A percentile compares a stretch with the other conserved stretches of the same genome.
Evolutionary conservation across 2,797 vertebrate species (phyloP).

Genomic region (Pseudomugil gertrudae): DNA sequence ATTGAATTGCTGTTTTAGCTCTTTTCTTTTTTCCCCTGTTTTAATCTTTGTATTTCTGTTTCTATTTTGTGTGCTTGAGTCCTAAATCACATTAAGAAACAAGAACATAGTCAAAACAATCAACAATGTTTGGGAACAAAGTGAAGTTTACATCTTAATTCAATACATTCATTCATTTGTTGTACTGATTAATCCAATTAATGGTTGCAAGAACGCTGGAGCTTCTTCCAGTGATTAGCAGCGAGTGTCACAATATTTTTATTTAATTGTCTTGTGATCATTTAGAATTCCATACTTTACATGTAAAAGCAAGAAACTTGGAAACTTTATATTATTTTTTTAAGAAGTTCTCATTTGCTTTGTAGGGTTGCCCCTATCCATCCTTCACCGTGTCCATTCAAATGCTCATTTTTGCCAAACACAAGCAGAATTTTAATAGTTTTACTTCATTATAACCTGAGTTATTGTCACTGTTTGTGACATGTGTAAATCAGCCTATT

Average conservation of each 20-base stretch:
- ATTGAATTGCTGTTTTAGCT: neutral
- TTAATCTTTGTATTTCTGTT: too few relatives aligned
- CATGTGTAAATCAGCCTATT: neutral
- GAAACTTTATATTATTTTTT: neutral
- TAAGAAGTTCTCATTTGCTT: neutral
- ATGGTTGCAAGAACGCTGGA: too few relatives aligned
- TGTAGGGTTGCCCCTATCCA: too few relatives aligned
- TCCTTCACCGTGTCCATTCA: neutral
- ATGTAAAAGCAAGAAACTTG: neutral
- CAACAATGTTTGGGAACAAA: too few relatives aligned
- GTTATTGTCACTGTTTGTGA: neutral
- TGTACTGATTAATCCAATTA: too few relatives aligned
- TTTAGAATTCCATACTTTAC: neutral
- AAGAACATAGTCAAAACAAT: too few relatives aligned
- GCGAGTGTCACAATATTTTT: too few relatives aligned
- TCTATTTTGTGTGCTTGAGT: too few relatives aligned
- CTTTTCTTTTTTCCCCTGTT: neutral
- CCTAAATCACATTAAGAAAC: too few relatives aligned
- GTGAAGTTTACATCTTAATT: too few relatives aligned
- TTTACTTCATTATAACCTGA: neutral
- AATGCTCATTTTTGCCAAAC: neutral
- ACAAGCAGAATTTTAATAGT: neutral
- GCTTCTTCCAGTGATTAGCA: too few relatives aligned
- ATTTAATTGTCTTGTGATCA: neutral
- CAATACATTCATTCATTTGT: too few relatives aligned